phyloP scores from a whole-genome alignment of 2,797 vertebrate species.

The Champsocephalus esox region DNA sequence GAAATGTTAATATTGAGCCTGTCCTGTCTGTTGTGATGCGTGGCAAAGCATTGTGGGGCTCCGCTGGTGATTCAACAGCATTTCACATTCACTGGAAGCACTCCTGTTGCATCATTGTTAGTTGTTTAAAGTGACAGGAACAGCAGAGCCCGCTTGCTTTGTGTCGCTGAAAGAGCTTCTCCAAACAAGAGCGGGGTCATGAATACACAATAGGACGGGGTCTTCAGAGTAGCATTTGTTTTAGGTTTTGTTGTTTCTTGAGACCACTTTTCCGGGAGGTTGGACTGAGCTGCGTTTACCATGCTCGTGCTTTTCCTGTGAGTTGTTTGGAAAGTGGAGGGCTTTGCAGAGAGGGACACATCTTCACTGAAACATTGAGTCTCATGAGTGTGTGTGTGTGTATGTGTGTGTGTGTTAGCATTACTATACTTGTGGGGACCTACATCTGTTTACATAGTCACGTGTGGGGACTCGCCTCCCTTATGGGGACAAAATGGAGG shows the following conservation, averaged over 20 bases:
- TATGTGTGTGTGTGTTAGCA: background rate
- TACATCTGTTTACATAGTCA: too few relatives aligned
- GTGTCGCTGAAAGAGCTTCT: constrained; percentile 79
- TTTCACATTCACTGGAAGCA: constrained; percentile 82
- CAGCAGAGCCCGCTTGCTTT: constrained; percentile 74
- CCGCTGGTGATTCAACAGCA: constrained; percentile 71
- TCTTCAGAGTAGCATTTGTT: constrained; percentile 69
- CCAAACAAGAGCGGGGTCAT: constrained; percentile 75
- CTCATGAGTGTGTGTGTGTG: background rate
- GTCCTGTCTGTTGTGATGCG: constrained; percentile 86
- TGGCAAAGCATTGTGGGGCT: constrained; percentile 72
- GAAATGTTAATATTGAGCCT: constrained; percentile 88
- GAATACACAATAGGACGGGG: constrained; percentile 74
- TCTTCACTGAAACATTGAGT: constrained; percentile 29
- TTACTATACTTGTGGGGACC: too few relatives aligned
- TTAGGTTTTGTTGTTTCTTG: constrained; percentile 70
- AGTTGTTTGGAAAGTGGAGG: constrained; percentile 40
- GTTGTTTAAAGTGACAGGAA: constrained; percentile 84
- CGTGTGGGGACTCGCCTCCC: too few relatives aligned
- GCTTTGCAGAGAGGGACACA: constrained; percentile 26
- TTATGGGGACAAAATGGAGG: too few relatives aligned
- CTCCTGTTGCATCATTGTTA: constrained; percentile 80
- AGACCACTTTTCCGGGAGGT: constrained; percentile 52
- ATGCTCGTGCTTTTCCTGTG: constrained; percentile 49
- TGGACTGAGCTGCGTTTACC: constrained; percentile 60